Base-by-base conservation (phyloP, 2,113 vertebrate genomes). In the Campylomormyrus tamandua region DNA sequence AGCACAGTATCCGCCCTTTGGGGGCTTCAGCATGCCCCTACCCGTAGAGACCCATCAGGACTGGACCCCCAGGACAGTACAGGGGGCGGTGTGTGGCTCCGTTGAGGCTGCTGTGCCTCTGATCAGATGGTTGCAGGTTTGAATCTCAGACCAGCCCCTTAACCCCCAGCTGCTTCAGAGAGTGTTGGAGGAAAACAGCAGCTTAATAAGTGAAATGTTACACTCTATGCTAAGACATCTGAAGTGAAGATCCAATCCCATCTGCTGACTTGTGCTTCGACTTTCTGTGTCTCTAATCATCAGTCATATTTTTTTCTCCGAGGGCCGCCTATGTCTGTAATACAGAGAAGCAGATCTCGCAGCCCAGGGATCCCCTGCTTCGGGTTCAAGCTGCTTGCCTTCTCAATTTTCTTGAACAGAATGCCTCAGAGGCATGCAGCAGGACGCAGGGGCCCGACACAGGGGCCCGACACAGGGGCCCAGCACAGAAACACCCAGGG, bases 401-500 rank as follows among this genome's bases (percentile, higher is more conserved):
- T 50, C 83, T n/a, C 0, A 46, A 83, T 83, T 39, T 21, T 52
- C 15, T 45, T 31, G 31, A 31, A 31, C 31, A 31, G 31, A 31
- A 31, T 31, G 31, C 31, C 31, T 31, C 31, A 27, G 62, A 27
- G n/a, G n/a, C n/a, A 2, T 11, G 62, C 8, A 1, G 62, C 27
- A 70, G n/a, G 62, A 66, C 3, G 0, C 62, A 27, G 62, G 62
- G 58, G 58, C 58, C 58, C 6, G 50, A 52, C 53, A 1, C 53
- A 21, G 52, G 52, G 17, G 53, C 53, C 53, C 17, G 0, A 9
- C 91, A 91, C 93, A 94, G 93, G 95, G 94, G 93, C 94, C 94
- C 27, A 92, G 93, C 95, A 93, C 94, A 95, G 94, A 95, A 95
- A 95, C 94, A 93, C 94, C 39, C 24, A 31, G 24, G n/a, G 52